phyloP scores from a whole-genome alignment of 2,113 vertebrate genomes.

The Odobenus rosmarus region DNA sequence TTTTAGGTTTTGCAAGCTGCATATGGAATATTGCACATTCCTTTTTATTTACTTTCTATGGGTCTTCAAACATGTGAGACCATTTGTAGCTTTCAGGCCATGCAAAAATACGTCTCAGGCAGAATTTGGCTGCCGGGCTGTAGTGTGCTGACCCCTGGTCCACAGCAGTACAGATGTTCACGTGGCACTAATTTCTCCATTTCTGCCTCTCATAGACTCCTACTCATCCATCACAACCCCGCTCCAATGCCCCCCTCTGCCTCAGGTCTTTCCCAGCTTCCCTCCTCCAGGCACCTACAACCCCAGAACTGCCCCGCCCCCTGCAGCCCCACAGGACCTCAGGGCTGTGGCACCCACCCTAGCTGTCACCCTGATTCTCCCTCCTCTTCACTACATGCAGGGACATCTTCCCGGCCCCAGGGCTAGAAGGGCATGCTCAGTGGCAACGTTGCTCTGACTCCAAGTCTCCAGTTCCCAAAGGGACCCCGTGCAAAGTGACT shows the following conservation, averaged over 20 bases:
- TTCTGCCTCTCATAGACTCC: not conserved
- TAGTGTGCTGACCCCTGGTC: no score
- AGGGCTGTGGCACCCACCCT: fast-evolving
- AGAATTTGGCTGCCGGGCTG: not conserved
- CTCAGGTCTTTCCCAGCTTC: not conserved
- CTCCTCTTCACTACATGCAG: fast-evolving
- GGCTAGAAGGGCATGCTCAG: fast-evolving
- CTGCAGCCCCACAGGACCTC: not conserved
- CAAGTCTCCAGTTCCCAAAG: not conserved
- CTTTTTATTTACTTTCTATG: not conserved
- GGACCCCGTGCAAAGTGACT: fast-evolving
- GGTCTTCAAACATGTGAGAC: not conserved
- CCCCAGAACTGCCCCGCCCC: not conserved
- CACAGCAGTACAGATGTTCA: not conserved
- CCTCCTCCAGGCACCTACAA: no score
- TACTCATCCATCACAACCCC: not conserved
- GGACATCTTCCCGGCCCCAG: not conserved
- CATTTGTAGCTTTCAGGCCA: not conserved
- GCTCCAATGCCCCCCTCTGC: not conserved
- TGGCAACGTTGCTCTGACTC: fast-evolving
- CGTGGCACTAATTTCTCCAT: not conserved
- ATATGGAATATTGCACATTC: fast-evolving
- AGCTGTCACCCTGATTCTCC: fast-evolving
- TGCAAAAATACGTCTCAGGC: not conserved
- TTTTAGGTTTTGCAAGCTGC: not conserved